phyloP scores from a whole-genome alignment of 2,888 invertebrate genomes.

The Rotaria sp. region DNA sequence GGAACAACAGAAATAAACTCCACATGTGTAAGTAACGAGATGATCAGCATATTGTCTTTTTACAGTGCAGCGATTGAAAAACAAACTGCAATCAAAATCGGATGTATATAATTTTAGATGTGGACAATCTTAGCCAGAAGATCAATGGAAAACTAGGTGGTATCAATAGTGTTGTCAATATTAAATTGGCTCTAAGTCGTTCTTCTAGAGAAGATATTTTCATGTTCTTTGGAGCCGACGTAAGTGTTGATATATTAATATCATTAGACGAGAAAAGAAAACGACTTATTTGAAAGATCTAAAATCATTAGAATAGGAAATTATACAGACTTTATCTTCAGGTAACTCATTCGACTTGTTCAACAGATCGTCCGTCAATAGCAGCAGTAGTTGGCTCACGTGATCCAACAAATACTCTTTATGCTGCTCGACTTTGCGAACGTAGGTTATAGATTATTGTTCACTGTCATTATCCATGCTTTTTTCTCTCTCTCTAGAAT shows the following conservation, averaged over 20 bases:
- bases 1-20: neutral
- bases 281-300: too few species aligned
- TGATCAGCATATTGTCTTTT: too few species aligned
- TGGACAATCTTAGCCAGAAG: neutral
- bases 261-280: too few species aligned
- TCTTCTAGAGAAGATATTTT: neutral
- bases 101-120: neutral
- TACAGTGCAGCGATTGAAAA: too few species aligned
- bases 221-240: slow-evolving; percentile 22
- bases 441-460: neutral
- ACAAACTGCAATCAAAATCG: too few species aligned
- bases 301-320: neutral
- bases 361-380: slow-evolving; percentile 14
- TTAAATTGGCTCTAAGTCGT: neutral
- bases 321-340: neutral
- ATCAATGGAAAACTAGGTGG: slow-evolving; percentile 23
- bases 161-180: slow-evolving; percentile 2
- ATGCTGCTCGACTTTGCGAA: slow-evolving; percentile 11
- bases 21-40: neutral
- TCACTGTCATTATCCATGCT: too few species aligned
- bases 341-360: slow-evolving; percentile 25
- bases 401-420: slow-evolving; percentile 22
- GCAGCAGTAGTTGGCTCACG: slow-evolving; percentile 19
- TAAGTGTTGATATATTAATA: neutral
- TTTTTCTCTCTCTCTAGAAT: neutral